Evolutionary conservation across 2,113 vertebrate species (phyloP).

Genomic region (Paradoxurus hermaphroditus): DNA sequence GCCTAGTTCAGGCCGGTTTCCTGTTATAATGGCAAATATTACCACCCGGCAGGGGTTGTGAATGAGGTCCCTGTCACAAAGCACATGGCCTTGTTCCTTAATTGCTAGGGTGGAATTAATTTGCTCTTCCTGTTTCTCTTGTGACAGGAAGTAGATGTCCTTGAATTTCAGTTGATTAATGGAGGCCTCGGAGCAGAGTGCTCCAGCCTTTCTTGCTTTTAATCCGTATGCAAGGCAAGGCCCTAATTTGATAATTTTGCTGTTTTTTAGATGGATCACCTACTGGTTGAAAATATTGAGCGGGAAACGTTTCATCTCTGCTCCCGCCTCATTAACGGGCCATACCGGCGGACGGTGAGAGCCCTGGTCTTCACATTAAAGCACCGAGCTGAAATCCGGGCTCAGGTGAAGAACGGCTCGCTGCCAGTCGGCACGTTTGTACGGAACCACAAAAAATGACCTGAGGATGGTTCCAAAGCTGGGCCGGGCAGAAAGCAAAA

Average conservation of each 20-base stretch:
- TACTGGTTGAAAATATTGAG: conserved; percentile 95
- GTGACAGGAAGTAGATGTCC: conserved; percentile 84
- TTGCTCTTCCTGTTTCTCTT: conserved; percentile 85
- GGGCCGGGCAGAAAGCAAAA: conserved; percentile 28
- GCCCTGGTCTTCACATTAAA: conserved; percentile 95
- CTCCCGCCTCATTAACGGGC: conserved; percentile 89
- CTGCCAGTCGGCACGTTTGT: conserved; percentile 88
- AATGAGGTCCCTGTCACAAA: conserved; percentile 82
- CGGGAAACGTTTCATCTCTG: conserved; percentile 95
- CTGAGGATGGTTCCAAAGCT: neutral
- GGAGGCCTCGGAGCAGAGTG: conserved; percentile 78
- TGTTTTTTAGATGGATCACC: conserved; percentile 90
- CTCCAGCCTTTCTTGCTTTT: conserved; percentile 79
- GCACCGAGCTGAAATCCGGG: conserved; percentile 88
- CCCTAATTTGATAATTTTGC: conserved; percentile 86
- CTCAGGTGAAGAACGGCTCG: conserved; percentile 85
- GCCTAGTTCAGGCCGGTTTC: conserved; percentile 80
- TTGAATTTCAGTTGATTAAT: conserved; percentile 84
- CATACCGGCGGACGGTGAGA: conserved; percentile 91
- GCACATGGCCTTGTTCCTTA: conserved; percentile 83
- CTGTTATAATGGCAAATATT: conserved; percentile 84
- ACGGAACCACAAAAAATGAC: conserved; percentile 91
- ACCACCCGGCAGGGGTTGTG: conserved; percentile 83
- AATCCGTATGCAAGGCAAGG: conserved; percentile 81
- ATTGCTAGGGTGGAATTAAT: conserved; percentile 87